These are phyloP conservation scores for Schizothorax lantsangensis DNA, from an alignment of 2,797 vertebrate species.

Conservation along the genomic window DNA sequence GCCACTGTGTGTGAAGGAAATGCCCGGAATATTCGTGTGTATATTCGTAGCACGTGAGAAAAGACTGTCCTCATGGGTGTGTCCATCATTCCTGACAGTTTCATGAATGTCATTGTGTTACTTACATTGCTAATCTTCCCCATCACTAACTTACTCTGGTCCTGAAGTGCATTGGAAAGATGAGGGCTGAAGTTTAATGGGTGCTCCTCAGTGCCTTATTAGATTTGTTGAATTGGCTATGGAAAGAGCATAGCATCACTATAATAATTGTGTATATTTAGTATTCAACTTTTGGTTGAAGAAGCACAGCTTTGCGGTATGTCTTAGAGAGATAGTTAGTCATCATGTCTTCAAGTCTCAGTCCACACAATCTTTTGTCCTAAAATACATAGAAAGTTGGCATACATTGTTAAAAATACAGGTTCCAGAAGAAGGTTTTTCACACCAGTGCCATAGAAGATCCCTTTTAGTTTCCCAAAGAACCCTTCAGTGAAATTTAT, in stretches of 20 bases:
- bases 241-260: background rate
- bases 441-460: background rate
- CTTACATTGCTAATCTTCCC: background rate
- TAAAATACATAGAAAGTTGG: constrained; percentile 3
- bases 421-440: background rate
- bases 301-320: constrained; percentile 24
- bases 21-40: constrained; percentile 51
- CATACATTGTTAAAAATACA: background rate
- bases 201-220: background rate
- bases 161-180: background rate
- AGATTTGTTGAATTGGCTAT: background rate
- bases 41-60: constrained; percentile 53
- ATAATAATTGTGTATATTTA: background rate
- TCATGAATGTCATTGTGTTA: constrained; percentile 26
- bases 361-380: background rate
- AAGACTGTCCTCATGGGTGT: constrained; percentile 35
- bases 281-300: background rate
- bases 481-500: background rate
- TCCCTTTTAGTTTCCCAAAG: background rate
- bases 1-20: constrained; percentile 66
- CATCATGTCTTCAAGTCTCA: background rate
- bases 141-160: background rate
- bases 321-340: constrained; percentile 14
- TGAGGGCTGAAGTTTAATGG: background rate
- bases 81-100: constrained; percentile 22